Conservation (phyloP, 1,140 invertebrate genomes). For the Plectrocnemia conspersa region DNA sequence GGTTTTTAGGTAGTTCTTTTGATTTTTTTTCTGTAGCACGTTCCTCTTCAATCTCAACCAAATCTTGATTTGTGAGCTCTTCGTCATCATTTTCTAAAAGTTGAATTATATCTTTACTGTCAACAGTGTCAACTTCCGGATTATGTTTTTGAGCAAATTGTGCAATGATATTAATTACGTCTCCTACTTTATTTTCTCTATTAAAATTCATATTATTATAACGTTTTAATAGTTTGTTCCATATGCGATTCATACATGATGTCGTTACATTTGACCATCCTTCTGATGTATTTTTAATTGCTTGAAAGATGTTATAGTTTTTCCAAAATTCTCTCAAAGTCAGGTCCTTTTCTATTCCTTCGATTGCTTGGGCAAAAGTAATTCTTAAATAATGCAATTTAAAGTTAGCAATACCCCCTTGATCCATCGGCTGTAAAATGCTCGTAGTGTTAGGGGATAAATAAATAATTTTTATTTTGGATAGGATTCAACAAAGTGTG, state of each 20-base stretch:
- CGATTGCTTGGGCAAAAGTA: background rate
- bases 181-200: constrained; percentile 15
- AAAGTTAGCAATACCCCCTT: constrained; percentile 5
- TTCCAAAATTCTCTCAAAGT: constrained; percentile 12
- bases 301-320: constrained; percentile 17
- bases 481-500: constrained; percentile 1
- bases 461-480: background rate
- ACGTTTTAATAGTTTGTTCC: constrained; percentile 12
- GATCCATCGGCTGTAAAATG: constrained; percentile 7
- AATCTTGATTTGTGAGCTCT: constrained; percentile 20
- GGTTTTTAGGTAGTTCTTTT: constrained; percentile 2
- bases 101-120: constrained; percentile 12
- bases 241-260: constrained; percentile 14
- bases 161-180: constrained; percentile 20
- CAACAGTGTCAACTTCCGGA: constrained; percentile 14
- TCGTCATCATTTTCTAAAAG: constrained; percentile 16
- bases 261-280: constrained; percentile 13
- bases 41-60: constrained; percentile 11
- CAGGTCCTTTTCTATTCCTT: constrained; percentile 3
- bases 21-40: constrained; percentile 7
- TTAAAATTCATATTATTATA: constrained; percentile 21
- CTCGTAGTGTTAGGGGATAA: background rate
- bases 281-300: constrained; percentile 17
- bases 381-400: too few species aligned
- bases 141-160: constrained; percentile 15